These are phyloP conservation scores for Leptobrachium ailaonicum DNA, from an alignment of 2,113 vertebrate genomes.

Conservation along the genomic window DNA sequence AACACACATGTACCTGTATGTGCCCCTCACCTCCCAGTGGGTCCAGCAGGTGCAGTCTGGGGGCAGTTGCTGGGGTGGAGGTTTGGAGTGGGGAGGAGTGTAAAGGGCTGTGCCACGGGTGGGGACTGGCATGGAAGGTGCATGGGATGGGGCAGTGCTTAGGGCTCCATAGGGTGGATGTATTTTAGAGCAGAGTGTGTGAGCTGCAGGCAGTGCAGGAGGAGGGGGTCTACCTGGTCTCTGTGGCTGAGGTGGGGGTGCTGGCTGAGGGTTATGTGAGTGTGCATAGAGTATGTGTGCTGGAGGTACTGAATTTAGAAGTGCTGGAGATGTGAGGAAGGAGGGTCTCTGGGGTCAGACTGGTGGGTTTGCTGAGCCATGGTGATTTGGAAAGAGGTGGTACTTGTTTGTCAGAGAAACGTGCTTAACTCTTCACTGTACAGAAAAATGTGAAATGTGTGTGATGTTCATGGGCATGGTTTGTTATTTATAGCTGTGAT, in stretches of 20 bases:
- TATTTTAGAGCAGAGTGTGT: not conserved
- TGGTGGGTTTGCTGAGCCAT: not conserved
- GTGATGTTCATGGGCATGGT: no score
- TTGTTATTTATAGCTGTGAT: no score
- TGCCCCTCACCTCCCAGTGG: conserved; percentile 40
- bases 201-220: not conserved
- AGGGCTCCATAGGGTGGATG: not conserved
- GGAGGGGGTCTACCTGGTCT: not conserved
- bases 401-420: not conserved
- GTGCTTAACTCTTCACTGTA: not conserved
- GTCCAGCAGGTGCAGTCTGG: conserved; percentile 35
- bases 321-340: not conserved
- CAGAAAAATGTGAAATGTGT: not conserved
- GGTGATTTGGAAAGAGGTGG: not conserved
- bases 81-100: conserved; percentile 24
- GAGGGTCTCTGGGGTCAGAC: not conserved
- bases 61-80: conserved; percentile 44
- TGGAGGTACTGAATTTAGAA: no score
- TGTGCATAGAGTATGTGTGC: no score
- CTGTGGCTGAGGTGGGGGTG: not conserved
- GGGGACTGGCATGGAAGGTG: conserved; percentile 25
- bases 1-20: not conserved
- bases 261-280: no score
- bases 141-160: not conserved
- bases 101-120: conserved; percentile 29